phyloP scores from a whole-genome alignment of 2,113 vertebrate species.

The Siphamia tubifer region DNA sequence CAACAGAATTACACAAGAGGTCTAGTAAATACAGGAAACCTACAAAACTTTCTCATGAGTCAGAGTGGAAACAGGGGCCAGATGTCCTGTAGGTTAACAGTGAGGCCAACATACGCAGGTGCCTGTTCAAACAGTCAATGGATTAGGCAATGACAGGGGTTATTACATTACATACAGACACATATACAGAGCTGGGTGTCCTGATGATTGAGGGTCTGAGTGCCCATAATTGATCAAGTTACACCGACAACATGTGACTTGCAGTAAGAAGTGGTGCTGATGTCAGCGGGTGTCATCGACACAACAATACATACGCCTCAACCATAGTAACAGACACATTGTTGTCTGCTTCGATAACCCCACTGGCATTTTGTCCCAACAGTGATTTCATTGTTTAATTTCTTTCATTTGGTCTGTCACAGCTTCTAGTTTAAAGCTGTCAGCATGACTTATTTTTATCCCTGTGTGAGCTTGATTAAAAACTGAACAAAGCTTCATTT shows the following conservation, averaged over 20 bases:
- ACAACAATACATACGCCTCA: background rate
- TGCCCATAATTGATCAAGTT: slow-evolving; percentile 6
- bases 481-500: background rate
- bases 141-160: background rate
- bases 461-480: background rate
- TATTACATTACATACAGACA: background rate
- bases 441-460: slow-evolving; percentile 5
- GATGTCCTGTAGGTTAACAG: background rate
- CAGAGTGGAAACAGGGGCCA: slow-evolving; percentile 16
- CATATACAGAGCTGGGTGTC: background rate
- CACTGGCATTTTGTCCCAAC: background rate
- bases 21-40: slow-evolving; percentile 3
- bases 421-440: background rate
- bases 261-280: background rate
- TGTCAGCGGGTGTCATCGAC: background rate
- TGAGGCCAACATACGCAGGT: background rate
- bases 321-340: background rate
- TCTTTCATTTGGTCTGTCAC: background rate
- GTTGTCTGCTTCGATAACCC: background rate
- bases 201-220: background rate
- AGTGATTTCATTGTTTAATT: background rate
- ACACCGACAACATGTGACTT: background rate
- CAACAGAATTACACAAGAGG: slow-evolving; percentile 37
- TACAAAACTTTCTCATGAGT: slow-evolving; percentile 16
- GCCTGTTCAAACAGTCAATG: background rate